Conservation (phyloP, 2,888 invertebrate species). For the Acanthacorydalis orientalis region DNA sequence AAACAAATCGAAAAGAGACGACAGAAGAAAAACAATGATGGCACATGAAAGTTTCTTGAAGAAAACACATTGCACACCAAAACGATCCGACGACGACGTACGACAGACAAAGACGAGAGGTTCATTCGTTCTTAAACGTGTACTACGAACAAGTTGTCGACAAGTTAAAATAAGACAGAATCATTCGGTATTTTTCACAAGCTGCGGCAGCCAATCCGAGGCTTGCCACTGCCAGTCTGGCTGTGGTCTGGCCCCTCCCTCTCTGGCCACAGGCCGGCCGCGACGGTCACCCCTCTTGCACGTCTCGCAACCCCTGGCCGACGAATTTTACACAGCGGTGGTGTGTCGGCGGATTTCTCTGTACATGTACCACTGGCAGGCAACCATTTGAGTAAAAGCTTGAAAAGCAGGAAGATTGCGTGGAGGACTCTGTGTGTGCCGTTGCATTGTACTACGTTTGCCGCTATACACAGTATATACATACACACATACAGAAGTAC, state of each 20-base stretch:
- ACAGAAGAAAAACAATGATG: neutral
- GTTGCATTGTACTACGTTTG: too few species aligned
- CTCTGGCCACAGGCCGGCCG: conserved; percentile 23
- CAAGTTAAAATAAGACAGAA: conserved; percentile 16
- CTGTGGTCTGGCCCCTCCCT: conserved; percentile 30
- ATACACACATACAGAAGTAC: too few species aligned
- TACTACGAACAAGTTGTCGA: conserved; percentile 6
- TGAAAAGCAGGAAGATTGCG: too few species aligned
- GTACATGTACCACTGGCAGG: too few species aligned
- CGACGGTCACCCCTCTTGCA: conserved; percentile 10
- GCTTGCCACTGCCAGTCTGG: conserved; percentile 22
- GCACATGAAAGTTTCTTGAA: neutral
- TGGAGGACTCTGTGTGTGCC: too few species aligned
- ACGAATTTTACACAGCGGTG: neutral
- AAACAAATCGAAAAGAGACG: neutral
- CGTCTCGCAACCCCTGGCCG: neutral
- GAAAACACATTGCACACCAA: neutral
- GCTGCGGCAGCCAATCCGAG: conserved; percentile 25
- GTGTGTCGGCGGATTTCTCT: neutral
- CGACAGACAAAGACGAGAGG: neutral
- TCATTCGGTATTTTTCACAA: conserved; percentile 8
- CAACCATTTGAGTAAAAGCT: too few species aligned
- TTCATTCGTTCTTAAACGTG: neutral
- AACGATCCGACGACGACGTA: neutral
- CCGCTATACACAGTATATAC: too few species aligned